Evolutionary conservation across 2,797 vertebrate genomes (phyloP).

Genomic region (Cygnus olor): DNA sequence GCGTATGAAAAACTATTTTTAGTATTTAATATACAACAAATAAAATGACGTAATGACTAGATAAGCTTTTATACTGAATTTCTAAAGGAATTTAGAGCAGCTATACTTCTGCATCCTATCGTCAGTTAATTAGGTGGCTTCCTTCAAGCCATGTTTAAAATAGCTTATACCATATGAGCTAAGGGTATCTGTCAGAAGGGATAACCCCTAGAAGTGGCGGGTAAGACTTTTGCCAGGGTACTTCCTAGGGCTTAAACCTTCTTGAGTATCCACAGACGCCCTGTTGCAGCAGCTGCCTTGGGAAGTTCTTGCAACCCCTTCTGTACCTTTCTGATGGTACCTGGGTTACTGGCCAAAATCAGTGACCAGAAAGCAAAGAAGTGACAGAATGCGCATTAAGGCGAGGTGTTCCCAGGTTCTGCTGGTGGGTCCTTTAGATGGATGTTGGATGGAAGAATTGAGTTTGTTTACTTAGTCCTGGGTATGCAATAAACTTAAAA

Average conservation of each 20-base stretch:
- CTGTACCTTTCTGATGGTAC: neutral
- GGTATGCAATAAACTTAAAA: neutral
- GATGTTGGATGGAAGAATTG: neutral
- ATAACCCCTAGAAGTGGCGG: neutral
- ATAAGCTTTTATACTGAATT: neutral
- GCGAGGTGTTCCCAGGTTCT: neutral
- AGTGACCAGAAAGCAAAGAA: neutral
- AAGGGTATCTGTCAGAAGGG: neutral
- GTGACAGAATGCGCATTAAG: neutral
- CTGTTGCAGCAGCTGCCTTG: rapidly evolving
- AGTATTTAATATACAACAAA: neutral
- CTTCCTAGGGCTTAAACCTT: neutral
- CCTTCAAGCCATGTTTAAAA: neutral
- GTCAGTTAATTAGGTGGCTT: neutral
- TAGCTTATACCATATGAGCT: rapidly evolving
- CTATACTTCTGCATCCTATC: neutral
- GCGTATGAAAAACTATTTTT: neutral
- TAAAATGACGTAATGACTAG: neutral
- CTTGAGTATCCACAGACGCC: rapidly evolving
- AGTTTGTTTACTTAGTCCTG: neutral
- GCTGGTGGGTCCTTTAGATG: neutral
- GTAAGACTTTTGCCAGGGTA: neutral
- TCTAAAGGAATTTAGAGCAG: neutral
- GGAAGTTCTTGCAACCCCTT: neutral
- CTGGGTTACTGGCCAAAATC: neutral